A percentile compares a stretch with the other conserved stretches of the same genome.
Conservation (phyloP, 1,140 invertebrate genomes). For the Telenomus remus region DNA sequence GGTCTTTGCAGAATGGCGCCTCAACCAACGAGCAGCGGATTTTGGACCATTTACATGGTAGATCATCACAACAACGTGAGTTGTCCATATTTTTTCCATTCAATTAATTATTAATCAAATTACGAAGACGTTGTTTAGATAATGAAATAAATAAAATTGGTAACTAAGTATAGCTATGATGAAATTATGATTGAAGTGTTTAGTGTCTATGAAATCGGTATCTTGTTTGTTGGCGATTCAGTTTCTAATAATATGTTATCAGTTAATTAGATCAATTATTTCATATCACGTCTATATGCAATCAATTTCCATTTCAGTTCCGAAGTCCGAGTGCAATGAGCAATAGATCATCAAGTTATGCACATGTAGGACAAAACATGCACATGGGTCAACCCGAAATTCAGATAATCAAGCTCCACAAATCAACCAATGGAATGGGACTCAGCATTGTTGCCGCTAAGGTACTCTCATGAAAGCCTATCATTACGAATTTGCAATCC, state of each 20-base stretch:
- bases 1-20: constrained; percentile 91
- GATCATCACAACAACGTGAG: constrained; percentile 77
- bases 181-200: too few relatives aligned
- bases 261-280: constrained; percentile 12
- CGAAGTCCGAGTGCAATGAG: constrained; percentile 80
- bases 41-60: constrained; percentile 96
- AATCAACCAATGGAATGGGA: constrained; percentile 94
- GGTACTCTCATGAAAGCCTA: constrained; percentile 71
- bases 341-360: constrained; percentile 77
- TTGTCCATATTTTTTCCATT: constrained; percentile 17
- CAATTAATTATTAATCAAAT: too few relatives aligned
- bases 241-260: background rate
- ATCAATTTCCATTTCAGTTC: constrained; percentile 72
- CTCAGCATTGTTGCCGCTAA: constrained; percentile 95
- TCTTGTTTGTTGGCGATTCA: too few relatives aligned
- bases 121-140: too few relatives aligned
- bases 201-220: too few relatives aligned
- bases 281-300: constrained; percentile 5
- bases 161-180: too few relatives aligned
- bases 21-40: constrained; percentile 91
- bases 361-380: constrained; percentile 61
- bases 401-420: constrained; percentile 91
- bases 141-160: background rate
- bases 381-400: constrained; percentile 80
- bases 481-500: constrained; percentile 8